These are phyloP conservation scores for Dryas iulia DNA, from an alignment of 1,140 invertebrate species.

Conservation along the genomic window DNA sequence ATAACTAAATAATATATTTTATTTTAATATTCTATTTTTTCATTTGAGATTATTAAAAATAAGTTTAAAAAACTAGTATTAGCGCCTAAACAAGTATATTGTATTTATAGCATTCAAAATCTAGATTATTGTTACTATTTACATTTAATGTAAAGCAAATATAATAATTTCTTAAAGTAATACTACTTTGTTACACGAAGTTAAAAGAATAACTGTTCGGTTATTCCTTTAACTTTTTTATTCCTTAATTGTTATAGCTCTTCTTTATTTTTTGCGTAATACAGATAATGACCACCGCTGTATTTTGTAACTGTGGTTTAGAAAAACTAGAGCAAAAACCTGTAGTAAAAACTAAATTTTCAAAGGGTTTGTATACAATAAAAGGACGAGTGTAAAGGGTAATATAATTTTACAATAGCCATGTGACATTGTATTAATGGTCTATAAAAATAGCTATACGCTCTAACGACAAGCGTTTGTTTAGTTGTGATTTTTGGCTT, in stretches of 20 bases:
- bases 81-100: too few species aligned
- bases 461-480: slow-evolving; percentile 47
- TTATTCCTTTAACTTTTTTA: neutral
- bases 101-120: too few species aligned
- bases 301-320: slow-evolving; percentile 70
- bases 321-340: slow-evolving; percentile 74
- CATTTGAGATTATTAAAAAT: too few species aligned
- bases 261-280: slow-evolving; percentile 40
- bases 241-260: neutral
- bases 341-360: slow-evolving; percentile 50
- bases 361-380: slow-evolving; percentile 64
- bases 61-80: too few species aligned
- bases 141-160: too few species aligned
- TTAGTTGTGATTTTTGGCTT: slow-evolving; percentile 44
- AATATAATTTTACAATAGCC: slow-evolving; percentile 65
- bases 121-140: too few species aligned
- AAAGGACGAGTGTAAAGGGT: slow-evolving; percentile 53
- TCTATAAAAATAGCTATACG: slow-evolving; percentile 61
- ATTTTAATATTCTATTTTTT: too few species aligned
- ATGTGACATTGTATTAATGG: slow-evolving; percentile 61
- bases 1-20: too few species aligned
- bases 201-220: neutral
- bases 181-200: neutral
- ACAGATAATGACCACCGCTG: slow-evolving; percentile 51
- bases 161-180: too few species aligned